phyloP scores from a whole-genome alignment of 2,888 invertebrate species.

The Sclerodermus sp. region DNA sequence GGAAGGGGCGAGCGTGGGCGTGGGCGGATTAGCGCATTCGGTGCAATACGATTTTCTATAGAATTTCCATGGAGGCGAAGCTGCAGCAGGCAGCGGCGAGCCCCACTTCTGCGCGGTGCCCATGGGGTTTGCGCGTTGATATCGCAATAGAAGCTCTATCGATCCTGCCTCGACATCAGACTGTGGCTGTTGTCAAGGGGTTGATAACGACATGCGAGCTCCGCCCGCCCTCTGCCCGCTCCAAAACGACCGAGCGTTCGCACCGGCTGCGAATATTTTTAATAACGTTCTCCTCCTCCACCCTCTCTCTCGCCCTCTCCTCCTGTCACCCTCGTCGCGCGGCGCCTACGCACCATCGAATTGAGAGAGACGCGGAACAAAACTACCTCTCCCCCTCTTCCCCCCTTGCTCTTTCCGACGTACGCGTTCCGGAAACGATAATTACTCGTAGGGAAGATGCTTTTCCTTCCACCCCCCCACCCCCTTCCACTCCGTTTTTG shows the following conservation, averaged over 20 bases:
- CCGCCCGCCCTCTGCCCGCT: conserved; percentile 4
- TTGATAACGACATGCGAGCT: conserved; percentile 45
- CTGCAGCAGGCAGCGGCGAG: not conserved
- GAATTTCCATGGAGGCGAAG: conserved; percentile 30
- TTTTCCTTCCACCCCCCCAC: not conserved
- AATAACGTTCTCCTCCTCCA: no score
- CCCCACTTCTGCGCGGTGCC: conserved; percentile 14
- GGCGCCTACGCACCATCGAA: no score
- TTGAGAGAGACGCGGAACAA: no score
- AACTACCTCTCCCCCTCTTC: no score
- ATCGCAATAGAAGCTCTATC: conserved; percentile 49
- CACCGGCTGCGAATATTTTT: no score
- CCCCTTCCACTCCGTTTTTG: no score
- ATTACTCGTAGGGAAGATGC: no score
- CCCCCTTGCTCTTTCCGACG: no score
- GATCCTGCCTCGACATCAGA: conserved; percentile 39
- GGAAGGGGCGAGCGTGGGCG: no score
- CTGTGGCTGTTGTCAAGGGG: conserved; percentile 50
- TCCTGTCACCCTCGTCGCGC: no score
- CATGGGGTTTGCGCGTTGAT: conserved; percentile 47
- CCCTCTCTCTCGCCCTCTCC: not conserved
- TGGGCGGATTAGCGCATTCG: conserved; percentile 21
- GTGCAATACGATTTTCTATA: conserved; percentile 19
- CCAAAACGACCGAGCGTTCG: no score
- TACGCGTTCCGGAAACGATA: no score